Conservation (phyloP, 2,113 vertebrate species). For the Pomatorhinus ruficollis region DNA sequence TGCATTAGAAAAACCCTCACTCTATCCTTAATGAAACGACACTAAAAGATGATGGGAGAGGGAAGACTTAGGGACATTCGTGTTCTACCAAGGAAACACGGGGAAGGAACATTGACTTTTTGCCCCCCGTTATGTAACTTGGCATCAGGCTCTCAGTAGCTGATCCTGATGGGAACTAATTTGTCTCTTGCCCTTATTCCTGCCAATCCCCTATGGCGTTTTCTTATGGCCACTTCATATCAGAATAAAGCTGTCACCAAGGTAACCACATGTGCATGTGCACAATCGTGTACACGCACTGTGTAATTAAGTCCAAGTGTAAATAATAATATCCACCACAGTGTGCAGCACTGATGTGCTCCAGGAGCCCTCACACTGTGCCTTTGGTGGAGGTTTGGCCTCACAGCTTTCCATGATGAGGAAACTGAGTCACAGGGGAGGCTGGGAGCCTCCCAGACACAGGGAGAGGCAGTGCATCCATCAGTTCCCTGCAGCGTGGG, state of each 20-base stretch:
- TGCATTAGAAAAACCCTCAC: constrained; percentile 56
- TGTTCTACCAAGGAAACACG: background rate
- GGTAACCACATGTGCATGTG: constrained; percentile 51
- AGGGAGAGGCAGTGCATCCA: background rate
- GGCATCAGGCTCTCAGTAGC: background rate
- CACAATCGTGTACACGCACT: background rate
- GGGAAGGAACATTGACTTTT: constrained; percentile 12
- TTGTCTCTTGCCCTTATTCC: constrained; percentile 56
- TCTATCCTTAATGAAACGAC: constrained; percentile 67
- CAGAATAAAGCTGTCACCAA: constrained; percentile 54
- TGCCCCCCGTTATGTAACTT: constrained; percentile 15
- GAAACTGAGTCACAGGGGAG: background rate
- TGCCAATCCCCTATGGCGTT: constrained; percentile 44
- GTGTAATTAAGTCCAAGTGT: constrained; percentile 31
- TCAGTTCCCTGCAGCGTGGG: background rate
- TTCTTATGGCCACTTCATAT: constrained; percentile 3
- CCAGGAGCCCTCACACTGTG: background rate
- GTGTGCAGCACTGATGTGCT: background rate
- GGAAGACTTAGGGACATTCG: constrained; percentile 17
- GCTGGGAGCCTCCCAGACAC: background rate
- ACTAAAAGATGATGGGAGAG: constrained; percentile 41
- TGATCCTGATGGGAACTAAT: constrained; percentile 45
- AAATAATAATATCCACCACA: background rate
- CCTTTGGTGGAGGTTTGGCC: background rate
- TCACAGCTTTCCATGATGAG: background rate